Conservation (phyloP, 2,797 vertebrate species). For the Micrastur ruficollis region DNA sequence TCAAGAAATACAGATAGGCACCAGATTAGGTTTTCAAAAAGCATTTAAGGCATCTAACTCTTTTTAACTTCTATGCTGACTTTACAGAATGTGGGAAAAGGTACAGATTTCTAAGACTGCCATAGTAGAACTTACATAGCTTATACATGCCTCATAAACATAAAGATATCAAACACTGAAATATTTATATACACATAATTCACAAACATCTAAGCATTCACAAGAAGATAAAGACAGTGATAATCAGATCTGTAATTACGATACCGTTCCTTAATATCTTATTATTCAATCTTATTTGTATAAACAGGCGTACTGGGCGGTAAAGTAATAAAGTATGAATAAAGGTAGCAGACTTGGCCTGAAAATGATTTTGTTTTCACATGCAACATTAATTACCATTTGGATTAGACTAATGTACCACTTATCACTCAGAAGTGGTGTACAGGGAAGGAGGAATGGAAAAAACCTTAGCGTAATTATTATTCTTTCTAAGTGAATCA, state of each 20-base stretch:
- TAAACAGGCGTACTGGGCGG: background rate
- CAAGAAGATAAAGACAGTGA: background rate
- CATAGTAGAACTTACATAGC: background rate
- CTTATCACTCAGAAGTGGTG: background rate
- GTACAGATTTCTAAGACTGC: background rate
- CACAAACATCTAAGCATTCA: background rate
- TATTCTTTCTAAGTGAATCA: background rate
- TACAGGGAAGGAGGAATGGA: background rate
- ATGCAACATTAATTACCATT: constrained; percentile 11
- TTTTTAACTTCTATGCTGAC: background rate
- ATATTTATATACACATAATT: background rate
- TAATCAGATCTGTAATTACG: background rate
- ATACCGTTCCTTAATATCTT: background rate
- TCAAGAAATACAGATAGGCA: background rate
- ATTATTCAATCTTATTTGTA: background rate
- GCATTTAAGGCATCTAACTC: background rate
- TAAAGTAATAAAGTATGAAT: background rate
- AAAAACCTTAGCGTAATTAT: constrained; percentile 24
- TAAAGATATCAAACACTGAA: background rate
- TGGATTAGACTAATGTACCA: background rate
- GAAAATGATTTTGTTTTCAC: background rate
- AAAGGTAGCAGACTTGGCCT: background rate
- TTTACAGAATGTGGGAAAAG: background rate
- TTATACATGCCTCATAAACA: background rate
- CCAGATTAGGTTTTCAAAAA: background rate